These are phyloP conservation scores for Cetonia aurata DNA, from an alignment of 2,888 invertebrate genomes.

Conservation along the genomic window DNA sequence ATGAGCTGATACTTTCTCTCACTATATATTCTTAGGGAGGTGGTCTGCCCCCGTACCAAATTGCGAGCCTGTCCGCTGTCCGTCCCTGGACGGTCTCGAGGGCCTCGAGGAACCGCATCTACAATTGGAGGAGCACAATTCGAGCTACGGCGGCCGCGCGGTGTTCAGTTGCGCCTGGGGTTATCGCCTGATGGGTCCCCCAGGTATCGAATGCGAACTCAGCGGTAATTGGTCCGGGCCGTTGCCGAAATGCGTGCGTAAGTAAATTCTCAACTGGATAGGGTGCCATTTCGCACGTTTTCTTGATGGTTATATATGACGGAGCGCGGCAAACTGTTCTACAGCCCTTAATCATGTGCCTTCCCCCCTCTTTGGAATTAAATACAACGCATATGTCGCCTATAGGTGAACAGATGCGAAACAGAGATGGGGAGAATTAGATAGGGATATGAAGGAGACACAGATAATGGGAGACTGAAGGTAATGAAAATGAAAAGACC, in stretches of 20 bases:
- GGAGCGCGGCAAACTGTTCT: conserved; percentile 7
- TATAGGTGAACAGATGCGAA: not conserved
- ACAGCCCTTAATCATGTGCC: conserved; percentile 15
- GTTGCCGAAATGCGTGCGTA: conserved; percentile 82
- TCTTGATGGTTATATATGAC: conserved; percentile 27
- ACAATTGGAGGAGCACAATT: conserved; percentile 82
- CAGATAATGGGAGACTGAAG: conserved; percentile 3
- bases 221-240: conserved; percentile 85
- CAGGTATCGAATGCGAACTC: conserved; percentile 83
- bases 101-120: conserved; percentile 78
- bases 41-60: conserved; percentile 83
- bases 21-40: conserved; percentile 69
- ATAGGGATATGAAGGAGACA: not conserved
- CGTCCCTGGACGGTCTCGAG: conserved; percentile 75
- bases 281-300: conserved; percentile 26
- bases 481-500: conserved; percentile 11
- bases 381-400: not conserved
- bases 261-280: conserved; percentile 58
- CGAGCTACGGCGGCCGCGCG: conserved; percentile 84
- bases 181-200: conserved; percentile 80
- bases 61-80: conserved; percentile 85
- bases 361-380: conserved; percentile 7
- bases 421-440: not conserved
- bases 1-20: too few relatives aligned
- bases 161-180: conserved; percentile 89